Percentiles rank a stretch among this genome's conserved stretches.
These are phyloP conservation scores for Drosophila neotestacea DNA, from an alignment of 2,888 invertebrate species.

Conservation along the genomic window DNA sequence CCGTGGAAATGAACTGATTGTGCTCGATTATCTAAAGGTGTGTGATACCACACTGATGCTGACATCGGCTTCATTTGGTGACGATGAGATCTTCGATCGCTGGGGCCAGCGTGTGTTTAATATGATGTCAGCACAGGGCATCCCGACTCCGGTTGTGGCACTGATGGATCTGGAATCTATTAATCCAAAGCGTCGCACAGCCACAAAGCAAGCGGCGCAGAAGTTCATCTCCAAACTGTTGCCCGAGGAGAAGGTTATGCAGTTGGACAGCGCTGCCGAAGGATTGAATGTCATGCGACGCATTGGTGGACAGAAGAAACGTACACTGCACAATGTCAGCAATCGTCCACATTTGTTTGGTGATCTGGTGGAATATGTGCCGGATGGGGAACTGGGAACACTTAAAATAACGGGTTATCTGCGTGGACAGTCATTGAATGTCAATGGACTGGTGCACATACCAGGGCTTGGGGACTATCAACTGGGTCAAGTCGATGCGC, in stretches of 20 bases:
- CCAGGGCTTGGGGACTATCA: constrained; percentile 97
- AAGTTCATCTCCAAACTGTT: constrained; percentile 89
- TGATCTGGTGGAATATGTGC: constrained; percentile 90
- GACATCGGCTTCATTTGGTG: constrained; percentile 88
- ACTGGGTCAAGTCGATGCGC: constrained; percentile 91
- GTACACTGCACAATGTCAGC: constrained; percentile 90
- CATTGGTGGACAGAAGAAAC: constrained; percentile 93
- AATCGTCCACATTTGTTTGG: constrained; percentile 93
- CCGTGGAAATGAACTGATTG: constrained; percentile 87
- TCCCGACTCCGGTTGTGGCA: constrained; percentile 91
- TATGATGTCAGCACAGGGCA: constrained; percentile 91
- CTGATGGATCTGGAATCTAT: constrained; percentile 91
- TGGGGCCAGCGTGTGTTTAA: constrained; percentile 92
- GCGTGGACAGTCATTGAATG: constrained; percentile 92
- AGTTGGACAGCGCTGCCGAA: constrained; percentile 91
- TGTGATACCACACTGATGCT: constrained; percentile 94
- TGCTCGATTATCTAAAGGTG: constrained; percentile 93
- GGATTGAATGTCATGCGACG: constrained; percentile 90
- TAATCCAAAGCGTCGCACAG: constrained; percentile 89
- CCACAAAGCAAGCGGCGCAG: constrained; percentile 83
- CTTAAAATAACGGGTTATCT: constrained; percentile 95
- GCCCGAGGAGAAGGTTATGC: constrained; percentile 93
- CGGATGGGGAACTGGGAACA: constrained; percentile 87
- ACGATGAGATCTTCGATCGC: constrained; percentile 90
- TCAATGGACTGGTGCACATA: constrained; percentile 95